Conservation (phyloP, 2,797 vertebrate genomes). For the Aythya fuligula region DNA sequence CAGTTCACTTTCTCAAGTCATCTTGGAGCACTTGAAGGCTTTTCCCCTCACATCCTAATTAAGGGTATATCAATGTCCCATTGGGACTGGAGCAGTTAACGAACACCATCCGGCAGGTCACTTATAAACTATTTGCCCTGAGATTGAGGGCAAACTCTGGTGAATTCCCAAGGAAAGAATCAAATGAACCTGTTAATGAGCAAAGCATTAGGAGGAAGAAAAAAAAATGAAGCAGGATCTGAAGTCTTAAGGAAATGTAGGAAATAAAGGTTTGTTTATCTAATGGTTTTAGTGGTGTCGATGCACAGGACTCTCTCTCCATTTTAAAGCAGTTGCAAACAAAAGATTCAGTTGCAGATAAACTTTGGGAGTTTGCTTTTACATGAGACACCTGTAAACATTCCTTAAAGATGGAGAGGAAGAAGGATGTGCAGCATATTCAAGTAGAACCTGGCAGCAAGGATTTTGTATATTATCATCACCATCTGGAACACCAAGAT, state of each 20-base stretch:
- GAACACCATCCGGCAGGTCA: constrained; percentile 74
- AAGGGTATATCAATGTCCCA: constrained; percentile 84
- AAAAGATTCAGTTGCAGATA: constrained; percentile 52
- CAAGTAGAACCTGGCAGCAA: not conserved
- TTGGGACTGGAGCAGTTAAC: constrained; percentile 72
- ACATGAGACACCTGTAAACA: constrained; percentile 5
- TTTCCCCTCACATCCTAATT: constrained; percentile 85
- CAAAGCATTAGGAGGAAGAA: constrained; percentile 44
- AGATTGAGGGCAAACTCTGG: constrained; percentile 71
- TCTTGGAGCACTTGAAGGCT: constrained; percentile 81
- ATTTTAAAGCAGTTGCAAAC: constrained; percentile 45
- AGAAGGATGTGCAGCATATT: not conserved
- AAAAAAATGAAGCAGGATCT: constrained; percentile 50
- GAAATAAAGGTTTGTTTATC: constrained; percentile 65
- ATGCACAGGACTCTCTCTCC: not conserved
- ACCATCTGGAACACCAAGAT: not conserved
- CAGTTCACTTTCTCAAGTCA: constrained; percentile 79
- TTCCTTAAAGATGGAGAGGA: not conserved
- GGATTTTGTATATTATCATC: not conserved
- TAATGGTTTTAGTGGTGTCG: constrained; percentile 51
- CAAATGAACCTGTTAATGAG: constrained; percentile 79
- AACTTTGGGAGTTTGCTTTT: constrained; percentile 20
- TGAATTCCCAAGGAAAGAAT: constrained; percentile 81
- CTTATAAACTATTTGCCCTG: constrained; percentile 72
- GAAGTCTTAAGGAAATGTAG: constrained; percentile 57